Conservation (phyloP, 2,797 vertebrate genomes). For the Ficedula albicollis region DNA sequence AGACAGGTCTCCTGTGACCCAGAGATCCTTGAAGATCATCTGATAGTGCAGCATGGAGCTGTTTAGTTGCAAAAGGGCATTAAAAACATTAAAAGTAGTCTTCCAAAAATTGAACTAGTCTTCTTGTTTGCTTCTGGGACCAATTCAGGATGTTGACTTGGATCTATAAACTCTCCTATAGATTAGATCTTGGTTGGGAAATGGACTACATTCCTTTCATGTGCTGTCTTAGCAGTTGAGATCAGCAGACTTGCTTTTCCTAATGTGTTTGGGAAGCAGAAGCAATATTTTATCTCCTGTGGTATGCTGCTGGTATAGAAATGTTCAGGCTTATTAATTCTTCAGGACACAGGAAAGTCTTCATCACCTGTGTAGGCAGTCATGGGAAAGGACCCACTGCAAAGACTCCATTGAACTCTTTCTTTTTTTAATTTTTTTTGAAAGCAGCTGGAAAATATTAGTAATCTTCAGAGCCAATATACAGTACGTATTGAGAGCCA, state of each 20-base stretch:
- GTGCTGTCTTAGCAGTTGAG: slow-evolving; percentile 58
- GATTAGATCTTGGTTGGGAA: slow-evolving; percentile 70
- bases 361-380: slow-evolving; percentile 54
- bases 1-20: slow-evolving; percentile 5
- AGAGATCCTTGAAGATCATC: slow-evolving; percentile 39
- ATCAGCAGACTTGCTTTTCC: slow-evolving; percentile 62
- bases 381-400: slow-evolving; percentile 53
- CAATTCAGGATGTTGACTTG: slow-evolving; percentile 64
- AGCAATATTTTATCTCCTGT: slow-evolving; percentile 58
- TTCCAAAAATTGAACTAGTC: slow-evolving; percentile 38
- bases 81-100: not conserved
- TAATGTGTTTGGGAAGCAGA: slow-evolving; percentile 62
- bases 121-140: slow-evolving; percentile 59
- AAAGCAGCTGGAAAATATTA: slow-evolving; percentile 64
- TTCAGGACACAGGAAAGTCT: slow-evolving; percentile 54
- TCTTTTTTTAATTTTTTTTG: not conserved
- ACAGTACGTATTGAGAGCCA: slow-evolving; percentile 40
- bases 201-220: slow-evolving; percentile 65
- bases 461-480: slow-evolving; percentile 48
- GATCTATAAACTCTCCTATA: slow-evolving; percentile 63
- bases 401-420: not conserved
- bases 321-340: slow-evolving; percentile 59
- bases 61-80: not conserved
- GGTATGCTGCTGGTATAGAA: slow-evolving; percentile 48
- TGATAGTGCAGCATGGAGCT: not conserved